Evolutionary conservation across 2,113 vertebrate genomes (phyloP), one percentile per base, ranked within the genome.

Genomic region (Odocoileus virginianus): DNA sequence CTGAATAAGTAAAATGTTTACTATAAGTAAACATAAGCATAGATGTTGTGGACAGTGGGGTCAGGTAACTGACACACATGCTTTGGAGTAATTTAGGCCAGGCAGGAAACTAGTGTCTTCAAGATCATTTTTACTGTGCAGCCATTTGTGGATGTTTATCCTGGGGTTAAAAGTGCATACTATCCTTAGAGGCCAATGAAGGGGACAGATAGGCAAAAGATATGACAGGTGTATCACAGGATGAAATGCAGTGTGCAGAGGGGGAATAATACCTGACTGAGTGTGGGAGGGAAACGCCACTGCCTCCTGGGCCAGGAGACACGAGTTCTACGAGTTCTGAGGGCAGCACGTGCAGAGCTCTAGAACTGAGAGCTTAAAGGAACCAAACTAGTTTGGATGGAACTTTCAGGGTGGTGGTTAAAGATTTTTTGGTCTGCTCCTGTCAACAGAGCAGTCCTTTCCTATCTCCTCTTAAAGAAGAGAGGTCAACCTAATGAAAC

Each of bases 121-220:
- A 82, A 47, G 93, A 55, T n/a, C 19, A n/a, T 79, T 71, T 89
- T 92, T 64, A 54, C 89, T 79, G n/a, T 81, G 79, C 15, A 55
- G 36, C 43, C 16, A 7, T 57, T 81, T 57, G 15, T 36, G 61
- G 45, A 58, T 40, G 0, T 79, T 21, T 7, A 36, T 36, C 50
- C 45, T 83, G 27, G 30, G 16, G n/a, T 17, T 94, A 14, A 50
- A 86, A 74, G 52, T 21, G 52, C 17, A 45, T 47, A 3, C 50
- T 82, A 50, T 71, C 64, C 19, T 92, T 54, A 21, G 85, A 91
- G 54, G 21, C 58, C 88, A 67, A 12, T 8, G 91, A 36, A 47
- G 33, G 83, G 16, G 45, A 47, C 2, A 7, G 3, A 28, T 52
- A 30, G 36, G 60, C 54, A 43, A 47, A 15, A 92, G 30, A 13